A percentile compares a stretch with the other conserved stretches of the same genome.
Evolutionary conservation across 2,888 invertebrate genomes (phyloP).

Genomic region (Cremastinae sp.): DNA sequence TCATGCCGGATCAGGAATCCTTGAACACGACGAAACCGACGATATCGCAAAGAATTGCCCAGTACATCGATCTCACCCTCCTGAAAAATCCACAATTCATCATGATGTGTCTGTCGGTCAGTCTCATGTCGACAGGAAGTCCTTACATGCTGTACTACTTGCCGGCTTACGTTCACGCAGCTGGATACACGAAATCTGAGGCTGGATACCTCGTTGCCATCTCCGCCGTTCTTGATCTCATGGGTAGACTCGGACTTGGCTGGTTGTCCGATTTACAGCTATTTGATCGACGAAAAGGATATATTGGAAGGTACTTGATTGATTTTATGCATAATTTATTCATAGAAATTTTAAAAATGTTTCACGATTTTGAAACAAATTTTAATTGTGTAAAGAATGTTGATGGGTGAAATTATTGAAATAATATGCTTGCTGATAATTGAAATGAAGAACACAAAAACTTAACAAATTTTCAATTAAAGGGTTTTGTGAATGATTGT

Average conservation of each 20-base stretch:
- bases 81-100: constrained; percentile 86
- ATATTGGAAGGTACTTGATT: constrained; percentile 87
- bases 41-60: constrained; percentile 76
- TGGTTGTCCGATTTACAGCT: constrained; percentile 88
- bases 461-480: no score
- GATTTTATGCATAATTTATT: no score
- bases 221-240: constrained; percentile 87
- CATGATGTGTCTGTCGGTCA: constrained; percentile 87
- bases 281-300: constrained; percentile 87
- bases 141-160: constrained; percentile 89
- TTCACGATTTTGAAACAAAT: no score
- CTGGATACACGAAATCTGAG: constrained; percentile 84
- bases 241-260: constrained; percentile 87
- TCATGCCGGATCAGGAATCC: constrained; percentile 60
- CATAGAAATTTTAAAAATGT: no score
- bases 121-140: constrained; percentile 88
- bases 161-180: constrained; percentile 87
- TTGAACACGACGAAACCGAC: constrained; percentile 63
- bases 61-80: constrained; percentile 86
- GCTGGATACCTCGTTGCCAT: constrained; percentile 88
- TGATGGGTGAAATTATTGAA: no score
- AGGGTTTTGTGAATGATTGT: no score
- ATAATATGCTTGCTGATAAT: no score
- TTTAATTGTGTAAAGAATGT: no score
- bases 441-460: no score